phyloP scores from a whole-genome alignment of 1,140 invertebrate genomes.

The Maconellicoccus hirsutus region DNA sequence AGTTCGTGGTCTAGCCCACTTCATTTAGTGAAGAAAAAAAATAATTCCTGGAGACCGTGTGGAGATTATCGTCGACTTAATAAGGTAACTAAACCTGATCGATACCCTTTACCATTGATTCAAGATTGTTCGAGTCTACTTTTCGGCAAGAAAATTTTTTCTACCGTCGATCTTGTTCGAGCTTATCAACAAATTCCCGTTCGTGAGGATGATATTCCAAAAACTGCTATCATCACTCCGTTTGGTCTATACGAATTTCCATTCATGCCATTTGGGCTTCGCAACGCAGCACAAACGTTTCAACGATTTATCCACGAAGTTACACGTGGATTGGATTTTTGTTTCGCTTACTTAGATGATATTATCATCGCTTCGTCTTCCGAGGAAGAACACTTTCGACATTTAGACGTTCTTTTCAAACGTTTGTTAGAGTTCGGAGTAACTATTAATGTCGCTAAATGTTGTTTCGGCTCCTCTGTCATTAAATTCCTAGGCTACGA shows the following conservation, averaged over 20 bases:
- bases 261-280: constrained; percentile 36
- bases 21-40: constrained; percentile 36
- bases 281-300: constrained; percentile 37
- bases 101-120: constrained; percentile 35
- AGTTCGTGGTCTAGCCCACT: constrained; percentile 38
- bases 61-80: constrained; percentile 39
- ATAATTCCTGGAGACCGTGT: constrained; percentile 34
- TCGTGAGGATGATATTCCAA: constrained; percentile 31
- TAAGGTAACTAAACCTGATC: constrained; percentile 31
- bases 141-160: constrained; percentile 35
- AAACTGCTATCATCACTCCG: constrained; percentile 32
- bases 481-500: constrained; percentile 34
- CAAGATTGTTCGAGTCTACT: constrained; percentile 33
- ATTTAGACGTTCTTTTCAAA: constrained; percentile 28
- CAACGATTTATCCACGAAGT: constrained; percentile 40
- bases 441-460: constrained; percentile 32
- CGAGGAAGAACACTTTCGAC: constrained; percentile 29
- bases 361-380: constrained; percentile 32
- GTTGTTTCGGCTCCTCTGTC: constrained; percentile 29
- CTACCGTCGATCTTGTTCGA: constrained; percentile 37
- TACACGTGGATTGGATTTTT: constrained; percentile 32
- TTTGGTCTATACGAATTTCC: constrained; percentile 28
- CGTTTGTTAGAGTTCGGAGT: constrained; percentile 31
- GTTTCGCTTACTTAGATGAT: constrained; percentile 34
- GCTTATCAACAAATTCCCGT: constrained; percentile 40